Evolutionary conservation across 2,113 vertebrate species (phyloP).

Genomic region (Electrona antarctica): DNA sequence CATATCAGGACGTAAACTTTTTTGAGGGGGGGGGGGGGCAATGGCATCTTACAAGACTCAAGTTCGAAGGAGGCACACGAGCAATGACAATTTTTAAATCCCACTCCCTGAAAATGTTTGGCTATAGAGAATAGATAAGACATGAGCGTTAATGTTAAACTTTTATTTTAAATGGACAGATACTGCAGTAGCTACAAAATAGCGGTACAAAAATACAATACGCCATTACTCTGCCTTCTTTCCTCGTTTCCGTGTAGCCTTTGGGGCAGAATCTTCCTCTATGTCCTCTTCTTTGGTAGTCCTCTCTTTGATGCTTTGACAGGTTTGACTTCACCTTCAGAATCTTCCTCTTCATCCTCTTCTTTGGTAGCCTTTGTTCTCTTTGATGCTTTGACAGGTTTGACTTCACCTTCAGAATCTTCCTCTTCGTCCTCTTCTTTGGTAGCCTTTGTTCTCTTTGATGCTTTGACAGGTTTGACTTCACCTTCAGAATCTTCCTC

Average conservation of each 20-base stretch:
- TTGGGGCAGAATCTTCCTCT: conserved; percentile 34
- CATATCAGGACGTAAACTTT: no score
- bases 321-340: no score
- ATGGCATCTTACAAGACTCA: neutral
- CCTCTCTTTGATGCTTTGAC: conserved; percentile 19
- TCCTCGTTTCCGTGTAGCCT: conserved; percentile 49
- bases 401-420: no score
- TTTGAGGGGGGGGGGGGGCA: no score
- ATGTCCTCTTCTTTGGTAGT: conserved; percentile 3
- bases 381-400: neutral
- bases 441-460: neutral
- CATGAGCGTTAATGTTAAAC: no score
- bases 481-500: no score
- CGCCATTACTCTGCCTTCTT: conserved; percentile 47
- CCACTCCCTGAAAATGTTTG: neutral
- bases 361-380: conserved; percentile 42
- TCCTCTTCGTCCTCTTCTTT: neutral
- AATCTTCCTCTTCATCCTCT: no score
- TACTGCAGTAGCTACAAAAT: no score
- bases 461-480: no score
- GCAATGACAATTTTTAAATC: neutral
- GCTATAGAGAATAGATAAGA: neutral
- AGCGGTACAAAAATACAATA: no score
- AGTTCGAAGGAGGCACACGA: neutral
- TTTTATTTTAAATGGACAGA: no score